Percentiles rank a stretch among this genome's conserved stretches.
phyloP scores from a whole-genome alignment of 2,113 vertebrate genomes.

The Caloenas nicobarica region DNA sequence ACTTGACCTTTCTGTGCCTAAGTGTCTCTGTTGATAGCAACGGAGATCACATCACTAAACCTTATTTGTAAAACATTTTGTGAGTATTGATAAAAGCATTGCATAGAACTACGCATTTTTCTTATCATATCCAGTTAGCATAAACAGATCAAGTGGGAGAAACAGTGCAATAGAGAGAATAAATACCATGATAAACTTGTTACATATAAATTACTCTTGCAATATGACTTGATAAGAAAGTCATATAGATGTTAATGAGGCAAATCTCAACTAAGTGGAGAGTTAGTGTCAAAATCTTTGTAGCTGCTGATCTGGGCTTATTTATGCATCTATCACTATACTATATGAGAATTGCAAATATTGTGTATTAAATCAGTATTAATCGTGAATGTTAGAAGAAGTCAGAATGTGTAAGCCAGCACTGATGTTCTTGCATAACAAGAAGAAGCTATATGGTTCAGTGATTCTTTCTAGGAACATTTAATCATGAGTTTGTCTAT shows the following conservation, averaged over 20 bases:
- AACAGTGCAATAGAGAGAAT: neutral
- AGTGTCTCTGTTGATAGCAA: neutral
- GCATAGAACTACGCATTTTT: neutral
- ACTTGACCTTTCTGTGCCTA: neutral
- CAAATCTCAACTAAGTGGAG: neutral
- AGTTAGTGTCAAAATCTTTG: neutral
- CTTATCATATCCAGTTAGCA: neutral
- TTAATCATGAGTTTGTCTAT: neutral
- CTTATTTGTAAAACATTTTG: neutral
- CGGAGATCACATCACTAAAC: neutral
- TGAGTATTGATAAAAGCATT: neutral
- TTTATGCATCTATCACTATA: neutral
- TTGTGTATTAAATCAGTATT: neutral
- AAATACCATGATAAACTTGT: neutral
- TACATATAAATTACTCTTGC: neutral
- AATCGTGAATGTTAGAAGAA: neutral
- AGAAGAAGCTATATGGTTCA: neutral
- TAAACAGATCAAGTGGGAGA: neutral
- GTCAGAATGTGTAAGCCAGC: neutral
- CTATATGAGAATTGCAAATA: neutral
- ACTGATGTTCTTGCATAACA: neutral
- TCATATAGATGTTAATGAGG: neutral
- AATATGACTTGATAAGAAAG: neutral
- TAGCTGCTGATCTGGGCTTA: neutral
- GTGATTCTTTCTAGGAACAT: neutral